phyloP scores from a whole-genome alignment of 2,888 invertebrate genomes.

The Norana najaformis region DNA sequence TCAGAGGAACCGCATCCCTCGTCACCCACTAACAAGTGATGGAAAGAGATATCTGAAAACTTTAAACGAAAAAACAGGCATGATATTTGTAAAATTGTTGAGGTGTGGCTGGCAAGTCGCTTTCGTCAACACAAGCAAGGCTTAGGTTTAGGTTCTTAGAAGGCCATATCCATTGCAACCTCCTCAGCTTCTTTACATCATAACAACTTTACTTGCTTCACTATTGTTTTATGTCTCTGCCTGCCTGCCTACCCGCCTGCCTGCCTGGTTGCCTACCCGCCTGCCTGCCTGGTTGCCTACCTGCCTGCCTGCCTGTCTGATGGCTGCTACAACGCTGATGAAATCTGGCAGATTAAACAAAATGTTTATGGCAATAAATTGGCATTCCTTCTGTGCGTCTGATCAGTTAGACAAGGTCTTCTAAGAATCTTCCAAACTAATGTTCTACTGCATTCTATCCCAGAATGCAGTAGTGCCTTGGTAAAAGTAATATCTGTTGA shows the following conservation, averaged over 20 bases:
- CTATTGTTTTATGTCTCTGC: not conserved
- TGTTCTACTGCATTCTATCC: not conserved
- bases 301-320: not conserved
- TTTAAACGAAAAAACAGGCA: not conserved
- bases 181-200: no score
- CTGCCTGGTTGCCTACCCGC: not conserved
- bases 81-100: not conserved
- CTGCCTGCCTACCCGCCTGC: not conserved
- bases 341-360: conserved; percentile 13
- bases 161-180: no score
- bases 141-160: not conserved
- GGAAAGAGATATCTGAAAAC: not conserved
- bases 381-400: not conserved
- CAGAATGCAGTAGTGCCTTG: not conserved
- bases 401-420: not conserved
- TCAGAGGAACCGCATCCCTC: not conserved
- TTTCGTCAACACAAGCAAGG: not conserved
- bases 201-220: conserved; percentile 10
- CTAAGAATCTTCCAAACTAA: not conserved
- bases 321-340: not conserved
- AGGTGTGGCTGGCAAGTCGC: not conserved
- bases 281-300: not conserved
- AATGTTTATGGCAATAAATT: not conserved
- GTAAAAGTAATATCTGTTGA: not conserved
- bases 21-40: no score